Conservation (phyloP, 2,888 invertebrate genomes). For the Chaetogeoica ovagalla region DNA sequence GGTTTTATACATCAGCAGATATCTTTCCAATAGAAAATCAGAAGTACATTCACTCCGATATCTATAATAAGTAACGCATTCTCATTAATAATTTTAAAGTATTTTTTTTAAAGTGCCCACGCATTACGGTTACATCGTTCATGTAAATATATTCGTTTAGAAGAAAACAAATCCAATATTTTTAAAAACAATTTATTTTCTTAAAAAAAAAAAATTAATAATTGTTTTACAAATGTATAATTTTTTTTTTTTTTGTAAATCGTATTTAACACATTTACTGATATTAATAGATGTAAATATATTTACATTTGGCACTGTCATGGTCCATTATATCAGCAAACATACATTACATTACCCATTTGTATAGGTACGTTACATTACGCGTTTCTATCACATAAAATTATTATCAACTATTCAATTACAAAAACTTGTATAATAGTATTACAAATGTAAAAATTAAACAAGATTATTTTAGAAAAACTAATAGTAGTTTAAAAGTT, state of each 20-base stretch:
- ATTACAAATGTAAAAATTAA: constrained; percentile 13
- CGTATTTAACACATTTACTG: background rate
- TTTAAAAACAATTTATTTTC: too few species aligned
- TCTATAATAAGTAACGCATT: too few species aligned
- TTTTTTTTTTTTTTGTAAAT: too few species aligned
- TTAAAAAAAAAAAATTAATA: background rate
- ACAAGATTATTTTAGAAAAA: background rate
- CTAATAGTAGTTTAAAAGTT: background rate
- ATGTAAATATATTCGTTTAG: too few species aligned
- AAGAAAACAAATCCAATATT: too few species aligned
- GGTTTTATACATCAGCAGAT: too few species aligned
- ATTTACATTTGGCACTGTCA: constrained; percentile 7
- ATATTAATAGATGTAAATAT: background rate
- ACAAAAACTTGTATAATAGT: background rate
- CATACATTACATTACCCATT: background rate
- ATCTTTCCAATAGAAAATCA: too few species aligned
- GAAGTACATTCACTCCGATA: too few species aligned
- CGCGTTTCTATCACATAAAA: background rate
- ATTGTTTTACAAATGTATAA: background rate
- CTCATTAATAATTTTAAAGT: too few species aligned
- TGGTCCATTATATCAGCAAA: background rate
- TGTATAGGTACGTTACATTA: background rate
- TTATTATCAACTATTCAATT: constrained; percentile 13
- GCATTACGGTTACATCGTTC: too few species aligned
- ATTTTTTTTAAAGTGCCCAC: too few species aligned